Conservation (phyloP, 64 coral and sea anemone species). For the Acropora tenuis region DNA sequence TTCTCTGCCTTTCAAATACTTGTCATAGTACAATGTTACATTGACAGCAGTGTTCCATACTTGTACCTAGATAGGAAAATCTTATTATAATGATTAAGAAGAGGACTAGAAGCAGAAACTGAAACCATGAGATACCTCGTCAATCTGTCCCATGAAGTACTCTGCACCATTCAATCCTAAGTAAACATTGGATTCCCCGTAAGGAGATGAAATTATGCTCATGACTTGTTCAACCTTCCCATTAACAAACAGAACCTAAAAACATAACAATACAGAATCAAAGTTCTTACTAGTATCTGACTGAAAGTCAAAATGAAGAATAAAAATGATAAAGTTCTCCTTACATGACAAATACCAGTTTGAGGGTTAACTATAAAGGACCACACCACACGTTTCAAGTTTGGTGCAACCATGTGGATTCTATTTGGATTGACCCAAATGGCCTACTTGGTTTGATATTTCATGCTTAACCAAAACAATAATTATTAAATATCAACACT, state of each 20-base stretch:
- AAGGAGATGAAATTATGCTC: not conserved
- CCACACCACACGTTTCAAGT: too few relatives aligned
- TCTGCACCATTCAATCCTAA: constrained; percentile 19
- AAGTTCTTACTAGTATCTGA: too few relatives aligned
- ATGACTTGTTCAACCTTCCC: not conserved
- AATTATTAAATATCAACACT: too few relatives aligned
- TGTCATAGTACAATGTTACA: constrained; percentile 16
- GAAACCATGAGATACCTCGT: constrained; percentile 18
- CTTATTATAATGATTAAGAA: not conserved
- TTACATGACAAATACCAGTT: too few relatives aligned
- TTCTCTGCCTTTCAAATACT: constrained; percentile 33
- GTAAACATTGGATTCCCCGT: not conserved
- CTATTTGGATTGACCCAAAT: too few relatives aligned
- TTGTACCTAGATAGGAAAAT: not conserved
- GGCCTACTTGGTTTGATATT: too few relatives aligned
- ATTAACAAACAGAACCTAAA: constrained; percentile 35
- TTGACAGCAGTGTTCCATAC: constrained; percentile 14
- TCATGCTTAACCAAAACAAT: too few relatives aligned
- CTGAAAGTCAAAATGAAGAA: too few relatives aligned
- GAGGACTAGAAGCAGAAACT: not conserved
- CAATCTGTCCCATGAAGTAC: constrained; percentile 10
- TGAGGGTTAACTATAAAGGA: too few relatives aligned
- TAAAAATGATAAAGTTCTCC: too few relatives aligned
- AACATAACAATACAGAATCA: not conserved
- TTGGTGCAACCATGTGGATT: too few relatives aligned